Conservation (phyloP, 2,888 invertebrate genomes). For the Strigamia transsilvanica region DNA sequence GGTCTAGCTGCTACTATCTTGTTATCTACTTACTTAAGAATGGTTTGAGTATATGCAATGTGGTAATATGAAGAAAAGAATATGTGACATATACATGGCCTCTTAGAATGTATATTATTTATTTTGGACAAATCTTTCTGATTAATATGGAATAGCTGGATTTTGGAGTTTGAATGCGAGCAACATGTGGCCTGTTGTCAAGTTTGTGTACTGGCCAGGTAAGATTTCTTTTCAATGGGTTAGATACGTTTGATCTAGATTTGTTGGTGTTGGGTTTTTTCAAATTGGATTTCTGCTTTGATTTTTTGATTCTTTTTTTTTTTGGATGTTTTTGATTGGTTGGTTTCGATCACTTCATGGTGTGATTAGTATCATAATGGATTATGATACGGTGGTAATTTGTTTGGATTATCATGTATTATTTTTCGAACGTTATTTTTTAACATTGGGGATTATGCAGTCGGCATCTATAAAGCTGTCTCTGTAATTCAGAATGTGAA, state of each 20-base stretch:
- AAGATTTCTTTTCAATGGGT: slow-evolving; percentile 40
- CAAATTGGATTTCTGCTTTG: not conserved
- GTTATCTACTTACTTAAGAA: slow-evolving; percentile 41
- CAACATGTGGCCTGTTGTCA: slow-evolving; percentile 45
- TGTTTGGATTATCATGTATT: too few species aligned
- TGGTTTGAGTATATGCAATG: slow-evolving; percentile 45
- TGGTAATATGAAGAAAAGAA: slow-evolving; percentile 2
- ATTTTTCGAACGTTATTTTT: not conserved
- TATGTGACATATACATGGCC: not conserved
- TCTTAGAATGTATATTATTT: not conserved
- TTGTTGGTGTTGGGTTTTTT: not conserved
- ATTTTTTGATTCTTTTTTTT: not conserved
- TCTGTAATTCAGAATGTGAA: not conserved
- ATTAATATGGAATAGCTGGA: not conserved
- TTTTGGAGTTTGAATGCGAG: not conserved
- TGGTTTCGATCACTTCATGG: too few species aligned
- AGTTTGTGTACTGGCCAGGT: slow-evolving; percentile 51
- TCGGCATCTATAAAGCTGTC: not conserved
- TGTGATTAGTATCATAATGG: too few species aligned
- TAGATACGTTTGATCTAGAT: not conserved
- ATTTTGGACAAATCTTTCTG: not conserved
- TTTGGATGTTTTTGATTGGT: not conserved
- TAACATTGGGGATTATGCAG: slow-evolving; percentile 6
- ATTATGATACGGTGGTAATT: too few species aligned
- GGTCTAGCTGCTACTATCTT: slow-evolving; percentile 19